Percentiles rank a stretch among this genome's conserved stretches.
Evolutionary conservation across 1,140 invertebrate species (phyloP).

Genomic region (Zaprionus lachaisei): DNA sequence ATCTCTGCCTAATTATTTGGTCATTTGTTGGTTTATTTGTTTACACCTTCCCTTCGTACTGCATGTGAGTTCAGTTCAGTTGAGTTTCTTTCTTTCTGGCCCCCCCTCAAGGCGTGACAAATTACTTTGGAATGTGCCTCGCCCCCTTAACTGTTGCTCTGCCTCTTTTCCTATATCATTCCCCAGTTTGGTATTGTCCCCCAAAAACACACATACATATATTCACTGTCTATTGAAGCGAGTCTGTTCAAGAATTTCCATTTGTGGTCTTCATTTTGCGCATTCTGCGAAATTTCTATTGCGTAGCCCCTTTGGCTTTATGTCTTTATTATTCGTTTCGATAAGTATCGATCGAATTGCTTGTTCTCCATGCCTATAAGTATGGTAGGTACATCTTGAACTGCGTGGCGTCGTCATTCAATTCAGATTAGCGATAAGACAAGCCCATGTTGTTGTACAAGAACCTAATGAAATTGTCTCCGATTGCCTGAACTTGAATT

Average conservation of each 20-base stretch:
- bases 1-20: conserved; percentile 62
- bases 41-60: conserved; percentile 42
- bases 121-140: conserved; percentile 67
- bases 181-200: conserved; percentile 2
- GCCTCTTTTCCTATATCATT: not conserved
- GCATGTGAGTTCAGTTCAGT: conserved; percentile 45
- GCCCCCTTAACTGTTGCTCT: conserved; percentile 18
- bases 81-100: not conserved
- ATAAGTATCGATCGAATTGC: conserved; percentile 50
- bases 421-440: conserved; percentile 52
- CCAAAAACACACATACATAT: conserved; percentile 37
- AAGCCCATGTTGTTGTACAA: conserved; percentile 27
- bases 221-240: conserved; percentile 60
- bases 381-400: not conserved
- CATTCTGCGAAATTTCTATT: conserved; percentile 57
- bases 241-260: conserved; percentile 24
- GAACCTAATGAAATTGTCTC: conserved; percentile 39
- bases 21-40: conserved; percentile 59
- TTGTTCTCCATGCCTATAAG: conserved; percentile 12
- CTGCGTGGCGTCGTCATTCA: conserved; percentile 6
- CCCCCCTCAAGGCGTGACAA: conserved; percentile 60
- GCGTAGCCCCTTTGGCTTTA: conserved; percentile 56
- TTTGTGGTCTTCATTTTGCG: conserved; percentile 36
- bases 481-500: conserved; percentile 36
- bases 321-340: conserved; percentile 67